Conservation (phyloP, 1,140 invertebrate genomes). For the Brachionus manjavacas region DNA sequence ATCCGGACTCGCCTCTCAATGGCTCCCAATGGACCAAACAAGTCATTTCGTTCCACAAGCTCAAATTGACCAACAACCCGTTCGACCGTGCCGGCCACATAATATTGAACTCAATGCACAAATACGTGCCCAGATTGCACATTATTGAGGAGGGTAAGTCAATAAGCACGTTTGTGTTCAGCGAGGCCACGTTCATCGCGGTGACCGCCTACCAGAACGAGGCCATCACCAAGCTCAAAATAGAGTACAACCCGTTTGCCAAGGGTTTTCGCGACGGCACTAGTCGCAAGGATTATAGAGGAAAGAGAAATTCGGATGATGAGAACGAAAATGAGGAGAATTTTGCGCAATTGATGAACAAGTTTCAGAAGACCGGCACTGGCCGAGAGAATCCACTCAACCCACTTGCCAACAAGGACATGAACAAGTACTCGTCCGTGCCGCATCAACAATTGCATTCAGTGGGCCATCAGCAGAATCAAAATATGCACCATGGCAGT, state of each 20-base stretch:
- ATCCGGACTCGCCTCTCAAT: slow-evolving; percentile 34
- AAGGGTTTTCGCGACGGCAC: slow-evolving; percentile 43
- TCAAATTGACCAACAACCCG: slow-evolving; percentile 42
- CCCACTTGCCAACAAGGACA: not conserved
- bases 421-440: not conserved
- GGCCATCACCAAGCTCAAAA: slow-evolving; percentile 46
- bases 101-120: slow-evolving; percentile 99
- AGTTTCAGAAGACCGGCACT: not conserved
- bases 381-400: not conserved
- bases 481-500: not conserved
- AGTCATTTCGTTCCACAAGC: slow-evolving; percentile 35
- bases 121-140: slow-evolving; percentile 98
- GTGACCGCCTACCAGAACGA: slow-evolving; percentile 59
- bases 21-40: slow-evolving; percentile 42
- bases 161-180: slow-evolving; percentile 94
- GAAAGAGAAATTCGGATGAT: slow-evolving; percentile 32
- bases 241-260: slow-evolving; percentile 44
- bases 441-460: not conserved
- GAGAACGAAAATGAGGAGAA: slow-evolving; percentile 40
- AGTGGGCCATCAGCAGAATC: not conserved
- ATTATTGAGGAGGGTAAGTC: slow-evolving; percentile 92
- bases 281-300: slow-evolving; percentile 15
- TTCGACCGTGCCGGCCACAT: slow-evolving; percentile 58
- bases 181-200: slow-evolving; percentile 96
- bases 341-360: slow-evolving; percentile 8